Evolutionary conservation across 2,113 vertebrate species (phyloP), one percentile per base, ranked within the genome.

Genomic region (Uria aalge): DNA sequence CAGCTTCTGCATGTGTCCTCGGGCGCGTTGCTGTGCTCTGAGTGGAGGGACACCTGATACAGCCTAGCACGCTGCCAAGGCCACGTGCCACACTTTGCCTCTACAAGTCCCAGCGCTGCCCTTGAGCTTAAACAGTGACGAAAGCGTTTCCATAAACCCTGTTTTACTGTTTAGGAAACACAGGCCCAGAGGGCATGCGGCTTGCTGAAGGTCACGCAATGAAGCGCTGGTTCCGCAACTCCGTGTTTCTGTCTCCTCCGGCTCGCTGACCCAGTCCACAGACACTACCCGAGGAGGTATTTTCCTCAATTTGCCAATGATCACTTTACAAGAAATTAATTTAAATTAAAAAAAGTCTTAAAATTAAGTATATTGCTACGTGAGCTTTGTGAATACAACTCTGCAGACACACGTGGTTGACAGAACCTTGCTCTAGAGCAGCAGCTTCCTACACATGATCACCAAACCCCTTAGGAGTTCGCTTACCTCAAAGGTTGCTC

Each of bases 401-500:
- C 79, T 21, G 45, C 75, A 86, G 63, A 7, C 15, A 29, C 19
- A 5, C 0, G 7, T 1, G 5, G 22, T 0, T 30, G 57, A 18
- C 21, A 9, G 8, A n/a, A 0, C 29, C 32, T 41, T 36, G 63
- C 43, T 88, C 80, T 12, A 30, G 12, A 57, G 12, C 2, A 2
- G 41, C 73, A 68, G 52, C 10, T 8, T 24, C 72, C 57, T 5
- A 3, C 3, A 11, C 2, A 2, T 1, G 4, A 40, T 6, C 60
- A 4, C 38, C 53, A 48, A 4, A 15, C 4, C 57, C 74, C 41
- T 45, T 1, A 8, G 0, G 9, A 45, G 40, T 1, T 8, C 6
- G 34, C 97, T 96, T 93, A 99, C 99, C 99, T 99, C 98, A 62
- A 99, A 99, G 96, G 98, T 98, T 57, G 99, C 99, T 80, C 99